These are phyloP conservation scores for Fragum whitleyi DNA, from an alignment of 2,888 invertebrate genomes.

Conservation along the genomic window DNA sequence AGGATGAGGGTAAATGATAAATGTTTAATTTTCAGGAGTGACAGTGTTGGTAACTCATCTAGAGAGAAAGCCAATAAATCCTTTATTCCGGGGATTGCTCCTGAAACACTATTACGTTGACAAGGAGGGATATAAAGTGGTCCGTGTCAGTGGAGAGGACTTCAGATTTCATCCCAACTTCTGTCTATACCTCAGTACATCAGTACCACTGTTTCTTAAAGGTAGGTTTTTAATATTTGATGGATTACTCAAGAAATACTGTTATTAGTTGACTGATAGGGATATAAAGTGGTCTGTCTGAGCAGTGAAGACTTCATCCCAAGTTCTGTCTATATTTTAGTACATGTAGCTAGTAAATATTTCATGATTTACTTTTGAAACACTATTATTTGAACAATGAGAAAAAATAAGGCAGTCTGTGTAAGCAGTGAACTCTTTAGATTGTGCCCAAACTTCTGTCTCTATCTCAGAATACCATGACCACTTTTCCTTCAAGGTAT, in stretches of 20 bases:
- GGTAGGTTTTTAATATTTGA: not conserved
- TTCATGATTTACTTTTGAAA: too few species aligned
- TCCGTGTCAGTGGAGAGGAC: slow-evolving; percentile 76
- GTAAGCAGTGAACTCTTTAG: too few species aligned
- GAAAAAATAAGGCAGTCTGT: too few species aligned
- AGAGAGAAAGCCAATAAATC: slow-evolving; percentile 81
- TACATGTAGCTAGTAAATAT: too few species aligned
- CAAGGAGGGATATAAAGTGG: slow-evolving; percentile 77
- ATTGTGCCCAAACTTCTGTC: too few species aligned
- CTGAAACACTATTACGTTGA: slow-evolving; percentile 80
- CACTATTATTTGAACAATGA: too few species aligned
- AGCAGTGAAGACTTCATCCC: slow-evolving; percentile 77
- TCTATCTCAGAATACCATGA: too few species aligned
- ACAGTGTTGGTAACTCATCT: slow-evolving; percentile 82
- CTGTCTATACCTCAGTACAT: slow-evolving; percentile 81
- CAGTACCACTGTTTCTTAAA: slow-evolving; percentile 80
- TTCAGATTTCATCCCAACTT: slow-evolving; percentile 80
- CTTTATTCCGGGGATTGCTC: slow-evolving; percentile 78
- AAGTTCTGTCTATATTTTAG: too few species aligned
- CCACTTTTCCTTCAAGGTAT: too few species aligned
- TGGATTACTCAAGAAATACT: too few species aligned
- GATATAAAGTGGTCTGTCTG: slow-evolving; percentile 77
- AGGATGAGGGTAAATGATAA: too few species aligned
- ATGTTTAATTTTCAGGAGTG: slow-evolving; percentile 78
- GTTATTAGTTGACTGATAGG: slow-evolving; percentile 79